Evolutionary conservation across 2,113 vertebrate genomes (phyloP), one percentile per base, ranked within the genome.

Genomic region (Mesitornis unicolor): DNA sequence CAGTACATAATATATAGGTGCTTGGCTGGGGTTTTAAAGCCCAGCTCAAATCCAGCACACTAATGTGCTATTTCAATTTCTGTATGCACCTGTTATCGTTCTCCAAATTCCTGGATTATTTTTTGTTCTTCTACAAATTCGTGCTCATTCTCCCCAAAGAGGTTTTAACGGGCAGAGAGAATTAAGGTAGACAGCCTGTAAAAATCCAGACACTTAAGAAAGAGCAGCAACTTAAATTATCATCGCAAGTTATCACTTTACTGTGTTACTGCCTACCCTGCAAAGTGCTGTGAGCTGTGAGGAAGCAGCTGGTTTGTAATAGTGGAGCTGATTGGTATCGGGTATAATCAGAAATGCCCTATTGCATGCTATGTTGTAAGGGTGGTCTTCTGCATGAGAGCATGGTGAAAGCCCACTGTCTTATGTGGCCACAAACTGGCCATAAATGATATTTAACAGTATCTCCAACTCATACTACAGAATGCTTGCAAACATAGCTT

Each of bases 61-160:
- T 67, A 51, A 87, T 47, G n/a, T 86, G 73, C 64, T 90, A 76
- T 93, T 96, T 80, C 86, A 81, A 51, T 97, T 86, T 93, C 76
- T 84, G 14, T 67, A 6, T 61, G 71, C 73, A 89, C 76, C 76
- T 94, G 84, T 85, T 84, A 77, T 50, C 33, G 14, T 87, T 76
- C 84, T 88, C 33, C 38, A 80, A 61, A 91, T 86, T 79, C 63
- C 33, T 77, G 36, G 25, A 48, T 53, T 74, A 24, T 61, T 65
- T 43, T 54, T 65, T 69, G 90, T 74, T 33, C 42, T 65, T 65
- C 53, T 61, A 43, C 1, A 2, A 85, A 91, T 76, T 75, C 42
- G 14, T 76, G 16, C 63, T 83, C 10, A 31, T 77, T 93, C 42
- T 94, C 70, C 68, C 59, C 53, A 28, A 48, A 77, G 87, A 91